Evolutionary conservation across 2,797 vertebrate genomes (phyloP).

Genomic region (Myotis vivesi): DNA sequence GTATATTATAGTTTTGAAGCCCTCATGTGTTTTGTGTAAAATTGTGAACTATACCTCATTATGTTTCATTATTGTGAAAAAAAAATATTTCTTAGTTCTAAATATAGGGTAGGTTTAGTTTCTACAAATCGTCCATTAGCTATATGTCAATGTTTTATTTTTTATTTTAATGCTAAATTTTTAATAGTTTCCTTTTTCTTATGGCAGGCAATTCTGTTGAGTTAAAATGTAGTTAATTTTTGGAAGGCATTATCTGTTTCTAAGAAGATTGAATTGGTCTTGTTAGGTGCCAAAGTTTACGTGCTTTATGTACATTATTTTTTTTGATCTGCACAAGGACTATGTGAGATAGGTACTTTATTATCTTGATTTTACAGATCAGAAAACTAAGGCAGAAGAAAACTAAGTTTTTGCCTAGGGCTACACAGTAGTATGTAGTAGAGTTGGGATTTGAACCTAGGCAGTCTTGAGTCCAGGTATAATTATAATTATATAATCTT

Average conservation of each 20-base stretch:
- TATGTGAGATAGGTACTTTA: neutral
- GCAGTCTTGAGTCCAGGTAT: neutral
- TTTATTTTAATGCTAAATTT: constrained; percentile 10
- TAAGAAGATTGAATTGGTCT: neutral
- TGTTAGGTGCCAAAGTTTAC: neutral
- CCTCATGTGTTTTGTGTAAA: neutral
- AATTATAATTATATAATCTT: neutral
- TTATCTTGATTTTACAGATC: constrained; percentile 15
- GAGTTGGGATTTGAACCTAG: neutral
- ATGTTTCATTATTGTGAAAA: neutral
- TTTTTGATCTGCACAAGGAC: neutral
- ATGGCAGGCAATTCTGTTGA: neutral
- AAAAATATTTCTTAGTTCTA: neutral
- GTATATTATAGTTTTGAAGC: neutral
- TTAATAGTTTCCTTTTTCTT: constrained; percentile 5
- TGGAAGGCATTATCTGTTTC: neutral
- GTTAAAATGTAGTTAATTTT: constrained; percentile 31
- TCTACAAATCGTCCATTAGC: neutral
- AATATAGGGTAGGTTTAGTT: neutral
- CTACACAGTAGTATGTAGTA: neutral
- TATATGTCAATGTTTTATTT: neutral
- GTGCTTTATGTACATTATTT: neutral
- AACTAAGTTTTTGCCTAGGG: neutral
- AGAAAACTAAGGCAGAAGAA: neutral
- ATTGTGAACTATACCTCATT: neutral